Conservation (phyloP, 2,797 vertebrate genomes). For the Acridotheres tristis region DNA sequence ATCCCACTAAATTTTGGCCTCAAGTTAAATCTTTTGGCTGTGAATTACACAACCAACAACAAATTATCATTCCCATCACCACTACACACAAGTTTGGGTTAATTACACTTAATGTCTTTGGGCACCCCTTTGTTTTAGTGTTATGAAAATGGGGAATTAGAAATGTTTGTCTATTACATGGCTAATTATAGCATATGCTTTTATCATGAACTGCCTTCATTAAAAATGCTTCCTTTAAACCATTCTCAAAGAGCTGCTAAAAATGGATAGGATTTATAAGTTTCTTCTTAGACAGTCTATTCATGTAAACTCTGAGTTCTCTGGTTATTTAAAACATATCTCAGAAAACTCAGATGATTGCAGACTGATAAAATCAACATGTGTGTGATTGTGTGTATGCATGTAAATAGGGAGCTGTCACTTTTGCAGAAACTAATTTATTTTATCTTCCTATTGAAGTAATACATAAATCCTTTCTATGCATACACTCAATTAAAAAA, state of each 20-base stretch:
- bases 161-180: neutral
- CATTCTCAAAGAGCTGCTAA: conserved; percentile 21
- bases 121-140: neutral
- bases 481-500: neutral
- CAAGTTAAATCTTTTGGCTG: neutral
- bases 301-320: conserved; percentile 46
- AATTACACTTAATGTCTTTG: neutral
- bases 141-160: neutral
- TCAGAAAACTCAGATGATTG: conserved; percentile 45
- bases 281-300: conserved; percentile 39
- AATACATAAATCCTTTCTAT: conserved; percentile 2
- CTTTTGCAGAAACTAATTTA: conserved; percentile 66
- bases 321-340: conserved; percentile 55
- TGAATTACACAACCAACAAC: neutral
- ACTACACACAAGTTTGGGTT: neutral
- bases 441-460: conserved; percentile 57
- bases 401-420: neutral
- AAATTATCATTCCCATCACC: neutral
- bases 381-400: neutral
- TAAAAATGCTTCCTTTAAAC: conserved; percentile 15
- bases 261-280: conserved; percentile 31
- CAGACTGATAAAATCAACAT: conserved; percentile 14
- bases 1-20: neutral
- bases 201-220: conserved; percentile 37
- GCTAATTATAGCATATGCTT: neutral